phyloP scores from a whole-genome alignment of 2,888 invertebrate genomes.

The Xanthostigma xanthostigma region DNA sequence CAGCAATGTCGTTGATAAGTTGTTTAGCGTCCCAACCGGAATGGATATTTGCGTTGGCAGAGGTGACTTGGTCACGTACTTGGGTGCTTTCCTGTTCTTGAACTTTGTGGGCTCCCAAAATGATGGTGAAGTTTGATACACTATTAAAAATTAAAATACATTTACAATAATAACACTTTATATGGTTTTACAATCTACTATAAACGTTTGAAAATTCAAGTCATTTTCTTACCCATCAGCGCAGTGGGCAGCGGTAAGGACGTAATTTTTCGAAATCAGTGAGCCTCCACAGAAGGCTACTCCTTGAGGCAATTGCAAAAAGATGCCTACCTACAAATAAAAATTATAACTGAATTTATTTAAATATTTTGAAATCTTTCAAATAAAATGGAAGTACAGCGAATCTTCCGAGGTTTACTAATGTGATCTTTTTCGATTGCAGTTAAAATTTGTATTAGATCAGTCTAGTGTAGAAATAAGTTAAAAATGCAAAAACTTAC shows the following conservation, averaged over 20 bases:
- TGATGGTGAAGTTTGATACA: conserved; percentile 1
- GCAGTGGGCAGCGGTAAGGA: conserved; percentile 1
- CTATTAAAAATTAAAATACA: background rate
- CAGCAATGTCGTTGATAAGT: conserved; percentile 29
- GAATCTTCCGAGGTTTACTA: too few species aligned
- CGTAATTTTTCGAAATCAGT: background rate
- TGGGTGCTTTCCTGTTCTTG: conserved; percentile 5
- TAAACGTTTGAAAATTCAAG: too few species aligned
- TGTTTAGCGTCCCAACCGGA: conserved; percentile 21
- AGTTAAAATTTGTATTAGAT: too few species aligned
- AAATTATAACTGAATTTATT: background rate
- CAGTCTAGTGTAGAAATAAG: too few species aligned
- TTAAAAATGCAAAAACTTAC: background rate
- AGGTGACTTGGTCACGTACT: conserved; percentile 11
- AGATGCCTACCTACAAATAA: background rate
- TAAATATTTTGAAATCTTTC: background rate
- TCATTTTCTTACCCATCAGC: background rate
- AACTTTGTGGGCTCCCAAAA: conserved; percentile 2
- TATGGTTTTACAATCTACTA: too few species aligned
- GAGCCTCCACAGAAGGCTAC: background rate
- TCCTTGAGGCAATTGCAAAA: background rate
- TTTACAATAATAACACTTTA: background rate
- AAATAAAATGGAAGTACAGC: too few species aligned
- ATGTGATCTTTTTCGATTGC: too few species aligned
- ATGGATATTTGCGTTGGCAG: conserved; percentile 20